Evolutionary conservation across 1,140 invertebrate genomes (phyloP).

Genomic region (Rhyacophila brunnea): DNA sequence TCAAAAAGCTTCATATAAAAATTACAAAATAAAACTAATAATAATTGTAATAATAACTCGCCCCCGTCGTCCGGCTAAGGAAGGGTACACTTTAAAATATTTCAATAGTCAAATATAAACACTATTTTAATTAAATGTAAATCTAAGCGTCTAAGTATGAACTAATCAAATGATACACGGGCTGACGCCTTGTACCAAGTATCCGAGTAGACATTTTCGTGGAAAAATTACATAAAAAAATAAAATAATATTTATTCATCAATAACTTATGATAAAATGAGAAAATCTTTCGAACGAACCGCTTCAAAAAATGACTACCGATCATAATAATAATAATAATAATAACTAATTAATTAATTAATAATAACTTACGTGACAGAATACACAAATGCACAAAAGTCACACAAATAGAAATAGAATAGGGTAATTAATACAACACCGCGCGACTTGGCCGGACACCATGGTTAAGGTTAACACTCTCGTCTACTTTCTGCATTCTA

Average conservation of each 20-base stretch:
- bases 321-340: conserved; percentile 18
- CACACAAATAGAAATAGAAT: too few species aligned
- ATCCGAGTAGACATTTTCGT: conserved; percentile 28
- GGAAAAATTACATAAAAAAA: conserved; percentile 36
- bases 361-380: conserved; percentile 5
- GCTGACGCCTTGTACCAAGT: conserved; percentile 30
- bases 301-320: conserved; percentile 11
- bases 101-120: conserved; percentile 23
- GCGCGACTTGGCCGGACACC: too few species aligned
- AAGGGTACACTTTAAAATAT: conserved; percentile 33
- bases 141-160: conserved; percentile 31
- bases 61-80: conserved; percentile 19
- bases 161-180: conserved; percentile 21
- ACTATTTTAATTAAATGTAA: conserved; percentile 30
- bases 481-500: not conserved
- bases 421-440: too few species aligned
- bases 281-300: conserved; percentile 20
- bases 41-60: conserved; percentile 15
- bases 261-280: conserved; percentile 29
- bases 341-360: conserved; percentile 16
- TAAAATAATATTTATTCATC: conserved; percentile 34
- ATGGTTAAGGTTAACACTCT: not conserved
- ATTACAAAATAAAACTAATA: conserved; percentile 33
- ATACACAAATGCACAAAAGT: too few species aligned
- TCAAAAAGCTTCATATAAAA: conserved; percentile 24